Evolutionary conservation across 2,797 vertebrate species (phyloP).

Genomic region (Steatocranus sp.): DNA sequence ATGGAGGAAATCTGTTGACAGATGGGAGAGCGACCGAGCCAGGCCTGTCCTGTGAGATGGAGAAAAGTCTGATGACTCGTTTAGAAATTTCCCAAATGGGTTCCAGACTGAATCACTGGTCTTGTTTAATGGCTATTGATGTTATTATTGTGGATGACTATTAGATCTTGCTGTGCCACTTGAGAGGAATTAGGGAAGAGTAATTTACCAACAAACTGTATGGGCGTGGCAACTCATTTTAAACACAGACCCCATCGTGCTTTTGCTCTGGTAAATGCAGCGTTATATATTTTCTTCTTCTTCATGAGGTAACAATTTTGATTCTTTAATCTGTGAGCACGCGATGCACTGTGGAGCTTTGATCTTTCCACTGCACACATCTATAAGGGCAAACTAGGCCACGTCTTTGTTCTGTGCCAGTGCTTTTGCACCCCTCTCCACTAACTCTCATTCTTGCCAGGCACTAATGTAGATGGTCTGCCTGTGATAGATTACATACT

Average conservation of each 20-base stretch:
- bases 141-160: constrained; percentile 51
- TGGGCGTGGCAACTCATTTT: constrained; percentile 5
- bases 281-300: not conserved
- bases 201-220: constrained; percentile 34
- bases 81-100: constrained; percentile 43
- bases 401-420: constrained; percentile 7
- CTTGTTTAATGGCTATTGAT: constrained; percentile 56
- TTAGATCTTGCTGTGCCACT: constrained; percentile 48
- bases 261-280: not conserved
- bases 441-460: constrained; percentile 1
- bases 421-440: not conserved
- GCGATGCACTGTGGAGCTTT: not conserved
- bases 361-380: not conserved
- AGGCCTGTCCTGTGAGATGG: constrained; percentile 6
- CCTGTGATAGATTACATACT: constrained; percentile 43
- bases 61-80: constrained; percentile 41
- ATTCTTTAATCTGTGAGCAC: constrained; percentile 5
- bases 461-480: constrained; percentile 44
- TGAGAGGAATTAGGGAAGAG: constrained; percentile 40
- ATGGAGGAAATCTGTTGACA: constrained; percentile 23
- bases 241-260: constrained; percentile 1
- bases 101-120: constrained; percentile 52
- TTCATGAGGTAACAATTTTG: constrained; percentile 5
- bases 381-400: constrained; percentile 5
- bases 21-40: constrained; percentile 5